These are phyloP conservation scores for Hiodon tergisus DNA, from an alignment of 2,113 vertebrate species.

Conservation along the genomic window DNA sequence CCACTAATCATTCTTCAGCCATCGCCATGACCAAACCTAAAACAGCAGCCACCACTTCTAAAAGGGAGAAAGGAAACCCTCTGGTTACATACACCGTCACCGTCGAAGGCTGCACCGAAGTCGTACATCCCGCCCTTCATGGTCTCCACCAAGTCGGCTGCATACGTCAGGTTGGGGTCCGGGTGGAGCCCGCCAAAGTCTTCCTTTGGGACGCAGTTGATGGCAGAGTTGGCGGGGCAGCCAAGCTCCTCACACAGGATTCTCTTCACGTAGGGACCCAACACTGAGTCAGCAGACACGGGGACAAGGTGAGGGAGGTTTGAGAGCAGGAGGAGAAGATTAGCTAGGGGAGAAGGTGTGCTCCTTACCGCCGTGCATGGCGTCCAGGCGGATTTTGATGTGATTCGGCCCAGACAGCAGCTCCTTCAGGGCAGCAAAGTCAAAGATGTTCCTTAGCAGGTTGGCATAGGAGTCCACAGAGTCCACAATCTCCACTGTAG, in stretches of 20 bases:
- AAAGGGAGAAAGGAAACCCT: background rate
- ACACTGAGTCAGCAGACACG: conserved; percentile 56
- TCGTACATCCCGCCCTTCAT: conserved; percentile 87
- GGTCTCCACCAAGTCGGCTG: conserved; percentile 82
- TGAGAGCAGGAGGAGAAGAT: background rate
- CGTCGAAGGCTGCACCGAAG: conserved; percentile 92
- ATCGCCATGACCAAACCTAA: background rate
- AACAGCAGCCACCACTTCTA: background rate
- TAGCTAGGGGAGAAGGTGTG: background rate
- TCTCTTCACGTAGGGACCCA: conserved; percentile 86
- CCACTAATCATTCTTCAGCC: too few relatives aligned
- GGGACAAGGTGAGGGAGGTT: background rate
- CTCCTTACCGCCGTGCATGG: conserved; percentile 87
- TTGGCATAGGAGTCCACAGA: conserved; percentile 86
- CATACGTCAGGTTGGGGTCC: conserved; percentile 82
- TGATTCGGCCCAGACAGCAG: conserved; percentile 81
- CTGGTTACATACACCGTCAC: conserved; percentile 78
- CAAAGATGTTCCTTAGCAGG: conserved; percentile 90
- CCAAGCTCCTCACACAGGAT: conserved; percentile 93
- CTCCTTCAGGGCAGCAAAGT: conserved; percentile 85
- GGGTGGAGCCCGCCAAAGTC: conserved; percentile 89
- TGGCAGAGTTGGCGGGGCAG: conserved; percentile 83
- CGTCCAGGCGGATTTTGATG: conserved; percentile 83
- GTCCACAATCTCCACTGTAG: conserved; percentile 90
- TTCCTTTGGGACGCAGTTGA: conserved; percentile 88